Percentiles rank a stretch among this genome's conserved stretches.
These are phyloP conservation scores for Gadopsis marmoratus DNA, from an alignment of 2,797 vertebrate species.

Conservation along the genomic window DNA sequence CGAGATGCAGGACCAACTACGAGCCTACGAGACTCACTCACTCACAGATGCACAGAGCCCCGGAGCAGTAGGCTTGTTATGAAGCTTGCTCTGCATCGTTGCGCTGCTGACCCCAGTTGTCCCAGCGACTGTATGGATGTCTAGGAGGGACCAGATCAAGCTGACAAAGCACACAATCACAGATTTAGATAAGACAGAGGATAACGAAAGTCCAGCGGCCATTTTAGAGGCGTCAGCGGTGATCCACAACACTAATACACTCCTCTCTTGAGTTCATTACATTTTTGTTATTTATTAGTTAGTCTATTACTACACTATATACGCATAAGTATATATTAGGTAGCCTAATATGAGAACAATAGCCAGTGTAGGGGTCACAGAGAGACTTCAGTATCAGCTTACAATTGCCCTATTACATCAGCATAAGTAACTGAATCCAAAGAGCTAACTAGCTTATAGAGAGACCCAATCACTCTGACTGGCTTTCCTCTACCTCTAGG, in stretches of 20 bases:
- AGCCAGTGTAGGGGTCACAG: constrained; percentile 75
- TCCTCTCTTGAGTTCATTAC: constrained; percentile 63
- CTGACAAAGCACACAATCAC: constrained; percentile 37
- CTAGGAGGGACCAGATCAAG: constrained; percentile 45
- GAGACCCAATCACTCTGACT: constrained; percentile 79
- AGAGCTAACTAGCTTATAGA: constrained; percentile 80
- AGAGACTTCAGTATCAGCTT: constrained; percentile 80
- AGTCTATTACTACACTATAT: constrained; percentile 77
- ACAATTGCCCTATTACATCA: constrained; percentile 82
- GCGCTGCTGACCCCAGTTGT: constrained; percentile 58
- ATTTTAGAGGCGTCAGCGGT: constrained; percentile 44
- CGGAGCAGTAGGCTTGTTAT: constrained; percentile 42
- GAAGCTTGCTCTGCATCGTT: constrained; percentile 59
- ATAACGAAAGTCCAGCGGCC: constrained; percentile 30
- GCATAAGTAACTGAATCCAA: constrained; percentile 83
- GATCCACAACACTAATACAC: constrained; percentile 60
- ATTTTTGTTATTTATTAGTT: constrained; percentile 71
- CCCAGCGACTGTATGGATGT: constrained; percentile 33
- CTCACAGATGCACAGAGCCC: constrained; percentile 26
- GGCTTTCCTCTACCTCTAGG: constrained; percentile 75
- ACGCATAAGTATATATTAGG: constrained; percentile 71
- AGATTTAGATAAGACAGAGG: constrained; percentile 32
- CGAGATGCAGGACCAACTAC: constrained; percentile 63
- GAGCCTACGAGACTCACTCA: constrained; percentile 52
- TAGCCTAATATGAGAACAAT: constrained; percentile 75